A percentile compares a stretch with the other conserved stretches of the same genome.
Evolutionary conservation across 1,140 invertebrate species (phyloP).

Genomic region (Lordiphosa mommai): DNA sequence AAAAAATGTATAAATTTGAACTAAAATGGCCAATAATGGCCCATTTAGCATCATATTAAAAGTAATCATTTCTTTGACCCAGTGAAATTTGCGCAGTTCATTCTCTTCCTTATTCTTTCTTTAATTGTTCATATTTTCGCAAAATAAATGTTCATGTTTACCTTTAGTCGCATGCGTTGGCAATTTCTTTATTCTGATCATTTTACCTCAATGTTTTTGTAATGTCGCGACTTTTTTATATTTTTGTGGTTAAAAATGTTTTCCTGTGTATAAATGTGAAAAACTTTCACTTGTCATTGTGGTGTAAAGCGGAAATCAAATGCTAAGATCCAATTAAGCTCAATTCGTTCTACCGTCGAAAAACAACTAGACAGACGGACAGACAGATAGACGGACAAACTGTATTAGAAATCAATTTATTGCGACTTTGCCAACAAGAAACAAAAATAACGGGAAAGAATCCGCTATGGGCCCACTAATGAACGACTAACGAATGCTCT

Average conservation of each 20-base stretch:
- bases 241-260: constrained; percentile 1
- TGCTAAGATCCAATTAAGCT: constrained; percentile 35
- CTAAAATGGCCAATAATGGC: too few species aligned
- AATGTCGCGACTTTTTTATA: too few species aligned
- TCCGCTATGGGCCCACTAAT: not conserved
- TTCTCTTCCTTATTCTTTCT: too few species aligned
- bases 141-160: too few species aligned
- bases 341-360: constrained; percentile 18
- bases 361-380: constrained; percentile 33
- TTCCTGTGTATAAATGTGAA: not conserved
- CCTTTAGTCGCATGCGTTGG: too few species aligned
- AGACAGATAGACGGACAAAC: constrained; percentile 36
- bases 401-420: constrained; percentile 73
- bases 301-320: constrained; percentile 43
- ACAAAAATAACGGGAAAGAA: constrained; percentile 15
- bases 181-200: too few species aligned
- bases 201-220: too few species aligned
- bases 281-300: constrained; percentile 30
- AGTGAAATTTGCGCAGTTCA: too few species aligned
- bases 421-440: constrained; percentile 58
- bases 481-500: not conserved
- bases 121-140: too few species aligned
- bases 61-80: too few species aligned
- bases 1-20: too few species aligned
- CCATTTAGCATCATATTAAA: too few species aligned